Evolutionary conservation across 2,797 vertebrate genomes (phyloP).

Genomic region (Rhodeus uyekii): DNA sequence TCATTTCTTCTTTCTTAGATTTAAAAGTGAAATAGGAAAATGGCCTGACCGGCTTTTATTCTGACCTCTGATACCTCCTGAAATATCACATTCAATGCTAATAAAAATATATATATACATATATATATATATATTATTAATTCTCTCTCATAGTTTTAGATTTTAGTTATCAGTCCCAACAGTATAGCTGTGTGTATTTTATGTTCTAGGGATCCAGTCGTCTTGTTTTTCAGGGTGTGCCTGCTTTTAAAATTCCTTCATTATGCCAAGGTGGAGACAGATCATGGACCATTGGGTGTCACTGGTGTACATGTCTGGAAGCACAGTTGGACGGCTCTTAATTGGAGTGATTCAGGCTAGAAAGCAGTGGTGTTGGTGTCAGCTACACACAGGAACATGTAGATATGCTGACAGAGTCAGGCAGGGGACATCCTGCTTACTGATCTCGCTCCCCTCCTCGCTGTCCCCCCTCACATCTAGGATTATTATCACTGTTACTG

Average conservation of each 20-base stretch:
- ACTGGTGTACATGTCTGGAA: slow-evolving; percentile 84
- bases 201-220: slow-evolving; percentile 70
- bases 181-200: not conserved
- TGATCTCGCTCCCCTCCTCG: not conserved
- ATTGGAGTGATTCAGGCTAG: slow-evolving; percentile 93
- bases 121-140: too few species aligned
- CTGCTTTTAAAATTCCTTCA: slow-evolving; percentile 78
- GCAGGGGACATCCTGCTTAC: slow-evolving; percentile 73
- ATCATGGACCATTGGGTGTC: slow-evolving; percentile 94
- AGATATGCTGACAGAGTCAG: slow-evolving; percentile 76
- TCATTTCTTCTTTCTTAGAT: not conserved
- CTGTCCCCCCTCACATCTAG: not conserved
- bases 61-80: not conserved
- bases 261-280: slow-evolving; percentile 93
- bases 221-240: slow-evolving; percentile 72
- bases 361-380: slow-evolving; percentile 84
- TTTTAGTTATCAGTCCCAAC: not conserved
- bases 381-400: slow-evolving; percentile 76
- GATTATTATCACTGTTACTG: slow-evolving; percentile 7
- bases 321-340: slow-evolving; percentile 94
- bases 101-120: too few species aligned
- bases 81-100: not conserved
- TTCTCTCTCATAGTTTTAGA: too few species aligned
- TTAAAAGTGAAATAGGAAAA: not conserved
- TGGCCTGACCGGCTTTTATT: not conserved